These are phyloP conservation scores for Drosophila paramelanica DNA, from an alignment of 2,888 invertebrate genomes.

Conservation along the genomic window DNA sequence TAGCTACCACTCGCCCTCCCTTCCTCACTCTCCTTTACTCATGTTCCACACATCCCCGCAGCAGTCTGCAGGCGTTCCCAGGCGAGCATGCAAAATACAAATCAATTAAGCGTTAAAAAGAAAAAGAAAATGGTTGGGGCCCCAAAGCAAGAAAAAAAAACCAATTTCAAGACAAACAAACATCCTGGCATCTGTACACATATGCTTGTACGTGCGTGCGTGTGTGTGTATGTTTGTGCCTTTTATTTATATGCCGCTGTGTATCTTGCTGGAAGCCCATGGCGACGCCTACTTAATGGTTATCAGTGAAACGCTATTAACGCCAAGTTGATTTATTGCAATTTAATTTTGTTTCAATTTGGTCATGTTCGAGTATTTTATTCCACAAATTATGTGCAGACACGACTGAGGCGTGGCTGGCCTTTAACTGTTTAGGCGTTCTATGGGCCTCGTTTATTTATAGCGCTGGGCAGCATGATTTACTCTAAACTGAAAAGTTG, in stretches of 20 bases:
- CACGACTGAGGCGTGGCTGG: slow-evolving; percentile 72
- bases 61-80: slow-evolving; percentile 42
- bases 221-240: slow-evolving; percentile 16
- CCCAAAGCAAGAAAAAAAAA: neutral
- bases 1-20: neutral
- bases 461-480: slow-evolving; percentile 54
- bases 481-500: slow-evolving; percentile 45
- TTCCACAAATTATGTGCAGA: slow-evolving; percentile 79
- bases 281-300: slow-evolving; percentile 78
- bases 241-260: slow-evolving; percentile 48
- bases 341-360: slow-evolving; percentile 79
- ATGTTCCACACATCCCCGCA: neutral
- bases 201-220: slow-evolving; percentile 2
- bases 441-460: slow-evolving; percentile 54
- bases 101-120: slow-evolving; percentile 76
- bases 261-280: slow-evolving; percentile 40
- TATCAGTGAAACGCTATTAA: slow-evolving; percentile 76
- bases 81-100: slow-evolving; percentile 67
- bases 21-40: neutral
- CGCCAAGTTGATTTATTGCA: slow-evolving; percentile 77
- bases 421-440: slow-evolving; percentile 26
- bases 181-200: slow-evolving; percentile 29
- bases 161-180: slow-evolving; percentile 25
- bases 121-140: slow-evolving; percentile 33
- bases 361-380: slow-evolving; percentile 67